Evolutionary conservation across 1,140 invertebrate genomes (phyloP), one percentile per base, ranked within the genome.

Genomic region (Sarcophaga peregrina): DNA sequence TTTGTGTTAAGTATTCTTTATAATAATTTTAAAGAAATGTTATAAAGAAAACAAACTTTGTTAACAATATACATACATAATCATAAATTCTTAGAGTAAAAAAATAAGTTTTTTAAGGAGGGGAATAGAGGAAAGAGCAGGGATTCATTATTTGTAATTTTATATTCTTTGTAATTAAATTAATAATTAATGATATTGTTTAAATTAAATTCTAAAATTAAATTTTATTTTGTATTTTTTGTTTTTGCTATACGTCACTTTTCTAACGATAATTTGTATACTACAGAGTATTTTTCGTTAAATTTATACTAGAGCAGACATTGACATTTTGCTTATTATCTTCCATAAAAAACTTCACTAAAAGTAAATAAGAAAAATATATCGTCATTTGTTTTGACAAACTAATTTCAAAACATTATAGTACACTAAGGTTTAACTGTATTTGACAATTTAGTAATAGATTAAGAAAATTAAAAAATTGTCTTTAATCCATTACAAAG

Each of bases 221-320:
- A 20, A 3, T 68, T 68, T 68, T 10, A 52, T 52, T 9, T 52
- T 52, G 50, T 9, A 52, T 10, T 13, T 37, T 37, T 37, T 52
- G 8, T 52, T 52, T 52, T 52, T 52, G n/a, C 50, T 52, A 10
- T 52, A 52, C 50, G 50, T 58, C 15, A 0, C 1, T 58, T n/a
- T 58, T 37, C n/a, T 58, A 58, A 58, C 11, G n/a, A 58, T 6
- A 58, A 58, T 58, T 58, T 58, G 8, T 58, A 58, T 58, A 58
- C 54, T 13, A 58, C 54, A 58, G 54, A 58, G 54, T 58, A 58
- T 58, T 58, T 58, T 58, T 58, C 15, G 62, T 68, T 68, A 68
- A 58, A 58, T 58, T 58, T 58, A n/a, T 68, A 68, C 62, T 68
- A 68, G 54, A 58, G 62, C 62, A 68, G 62, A 68, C 62, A 68